Base-by-base conservation (phyloP, 2,888 invertebrate genomes). In the Eledona agricola region DNA sequence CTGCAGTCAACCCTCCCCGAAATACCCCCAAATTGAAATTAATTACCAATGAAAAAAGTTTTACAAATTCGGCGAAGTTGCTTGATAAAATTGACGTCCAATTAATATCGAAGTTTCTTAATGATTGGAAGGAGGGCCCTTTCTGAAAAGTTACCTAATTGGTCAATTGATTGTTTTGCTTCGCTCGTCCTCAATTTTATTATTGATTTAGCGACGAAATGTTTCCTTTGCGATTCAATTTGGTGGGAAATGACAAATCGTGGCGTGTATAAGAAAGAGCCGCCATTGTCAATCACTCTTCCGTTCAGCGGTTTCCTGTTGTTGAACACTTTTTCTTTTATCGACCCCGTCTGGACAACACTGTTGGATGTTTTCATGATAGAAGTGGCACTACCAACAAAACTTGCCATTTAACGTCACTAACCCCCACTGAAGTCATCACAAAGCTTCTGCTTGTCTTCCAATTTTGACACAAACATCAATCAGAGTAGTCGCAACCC, bases 371-470 rank as follows among this genome's bases (percentile, higher is more conserved):
- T 59, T 55, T 50, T 32, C 57, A 57, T 59, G 51, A 54, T 54
- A 50, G 63, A 64, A 65, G 63, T 62, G 58, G 62, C 65, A 52
- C 58, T 66, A 66, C 64, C 65, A 60, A 66, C 65, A 50, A 62
- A 69, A 69, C 69, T 69, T 69, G 64, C 64, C 68, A 67, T 65
- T 70, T 67, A 59, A 50, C 56, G 45, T 25, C 49, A 16, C 42
- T 32, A 55, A 58, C 47, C 22, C 9, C 11, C 17, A 28, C 9
- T 25, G 9, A 25, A 6, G 13, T 11, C 6, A 25, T 25, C 9
- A n/a, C 19, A 10, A 38, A 25, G 23, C 13, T 38, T 26, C 11
- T 4, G 5, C 25, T 25, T 11, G 19, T 11, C 2, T 15, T 25
- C n/a, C 25, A 11, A 26, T 26, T 23, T 26, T 26, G 16, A 40